Base-by-base conservation (phyloP, 2,113 vertebrate species). In the Bos javanicus region DNA sequence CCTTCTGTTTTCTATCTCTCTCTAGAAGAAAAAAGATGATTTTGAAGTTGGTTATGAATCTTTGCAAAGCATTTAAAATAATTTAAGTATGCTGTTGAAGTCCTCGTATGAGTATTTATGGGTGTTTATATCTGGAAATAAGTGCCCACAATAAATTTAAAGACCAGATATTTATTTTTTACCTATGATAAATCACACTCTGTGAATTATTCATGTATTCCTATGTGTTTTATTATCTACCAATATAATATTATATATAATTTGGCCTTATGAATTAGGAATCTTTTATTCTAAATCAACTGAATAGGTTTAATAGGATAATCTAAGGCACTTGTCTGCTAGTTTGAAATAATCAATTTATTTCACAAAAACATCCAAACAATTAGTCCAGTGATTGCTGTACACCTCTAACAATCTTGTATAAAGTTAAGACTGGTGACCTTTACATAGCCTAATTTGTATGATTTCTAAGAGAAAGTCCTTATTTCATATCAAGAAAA, bases 91-190 rank as follows among this genome's bases (percentile, higher is more conserved):
- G 48, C 90, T 92, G 15, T 39, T 80, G 46, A 96, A 74, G 1
- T 87, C 17, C 17, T 81, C n/a, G 83, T 94, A n/a, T 67, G 1
- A 52, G 8, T 67, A 93, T 90, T 85, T 62, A 36, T 78, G 59
- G 7, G 36, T 91, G 82, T 64, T 71, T 71, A 91, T 97, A 90
- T 96, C 21, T 98, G 95, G 94, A 60, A 91, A 36, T 23, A 43
- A 74, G 0, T 17, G 25, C 94, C 19, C 30, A 48, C 6, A 95
- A 80, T 74, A 17, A 95, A 88, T 96, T 97, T 0, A 87, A 92
- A 91, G 39, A 21, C 43, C 17, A 67, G 60, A 30, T 76, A 26
- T 96, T 84, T 92, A 87, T 64, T 92, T 96, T 96, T 36, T 81
- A 30, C 21, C 6, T 64, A 59, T 81, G 21, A 17, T 85, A 76